A percentile compares a stretch with the other conserved stretches of the same genome.
phyloP scores from a whole-genome alignment of 2,888 invertebrate genomes.

The Polymixis lichenea region DNA sequence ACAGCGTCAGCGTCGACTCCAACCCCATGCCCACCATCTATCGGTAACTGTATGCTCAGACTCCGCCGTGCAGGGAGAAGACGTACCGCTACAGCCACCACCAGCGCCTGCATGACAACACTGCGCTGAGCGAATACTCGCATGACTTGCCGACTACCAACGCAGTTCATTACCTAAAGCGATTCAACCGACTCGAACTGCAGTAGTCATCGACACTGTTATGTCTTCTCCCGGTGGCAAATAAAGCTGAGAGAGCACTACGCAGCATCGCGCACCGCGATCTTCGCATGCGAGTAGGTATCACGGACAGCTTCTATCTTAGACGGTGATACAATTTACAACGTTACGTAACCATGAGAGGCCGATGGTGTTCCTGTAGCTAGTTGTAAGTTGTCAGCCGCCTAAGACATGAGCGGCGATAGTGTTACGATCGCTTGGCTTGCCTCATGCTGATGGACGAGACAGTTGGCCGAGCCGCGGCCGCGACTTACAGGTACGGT shows the following conservation, averaged over 20 bases:
- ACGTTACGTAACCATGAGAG: slow-evolving; percentile 6
- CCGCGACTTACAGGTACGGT: slow-evolving; percentile 78
- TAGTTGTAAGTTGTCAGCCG: slow-evolving; percentile 36
- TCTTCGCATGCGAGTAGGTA: slow-evolving; percentile 88
- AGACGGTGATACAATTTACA: slow-evolving; percentile 46
- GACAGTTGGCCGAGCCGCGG: slow-evolving; percentile 59
- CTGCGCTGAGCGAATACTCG: slow-evolving; percentile 46
- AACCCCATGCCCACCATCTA: slow-evolving; percentile 96
- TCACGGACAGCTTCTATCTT: slow-evolving; percentile 74
- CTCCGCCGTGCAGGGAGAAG: slow-evolving; percentile 78
- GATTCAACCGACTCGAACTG: slow-evolving; percentile 34
- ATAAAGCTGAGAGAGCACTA: slow-evolving; percentile 83
- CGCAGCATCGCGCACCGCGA: slow-evolving; percentile 87
- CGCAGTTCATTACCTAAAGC: slow-evolving; percentile 32
- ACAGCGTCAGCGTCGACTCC: slow-evolving; percentile 96
- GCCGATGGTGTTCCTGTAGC: slow-evolving; percentile 10
- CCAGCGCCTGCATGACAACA: slow-evolving; percentile 55
- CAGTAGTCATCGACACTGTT: slow-evolving; percentile 56
- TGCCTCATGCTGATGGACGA: slow-evolving; percentile 80
- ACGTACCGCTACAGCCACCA: slow-evolving; percentile 68
- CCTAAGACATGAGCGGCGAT: slow-evolving; percentile 68
- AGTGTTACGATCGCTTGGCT: slow-evolving; percentile 82
- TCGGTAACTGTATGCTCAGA: slow-evolving; percentile 92
- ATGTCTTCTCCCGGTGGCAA: slow-evolving; percentile 82
- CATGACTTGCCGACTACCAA: slow-evolving; percentile 32